Base-by-base conservation (phyloP, 2,113 vertebrate species). In the Harpagus bidentatus region DNA sequence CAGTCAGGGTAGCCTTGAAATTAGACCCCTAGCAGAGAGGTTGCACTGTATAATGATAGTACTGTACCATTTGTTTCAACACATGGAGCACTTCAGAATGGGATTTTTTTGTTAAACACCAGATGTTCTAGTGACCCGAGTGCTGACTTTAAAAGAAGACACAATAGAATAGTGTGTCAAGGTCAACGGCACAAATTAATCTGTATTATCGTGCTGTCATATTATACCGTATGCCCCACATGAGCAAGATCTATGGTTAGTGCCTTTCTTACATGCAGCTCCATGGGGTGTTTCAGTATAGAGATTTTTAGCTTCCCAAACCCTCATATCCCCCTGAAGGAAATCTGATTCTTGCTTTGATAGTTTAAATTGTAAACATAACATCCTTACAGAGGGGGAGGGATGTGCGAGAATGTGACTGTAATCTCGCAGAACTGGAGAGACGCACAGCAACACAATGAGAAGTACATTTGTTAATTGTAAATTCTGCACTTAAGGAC, bases 151-250 rank as follows among this genome's bases (percentile, higher is more conserved):
- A 93, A 92, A 96, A 95, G 90, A 95, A 94, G 65, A 89, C 91
- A 95, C 96, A 95, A 76, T 77, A 88, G 82, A 91, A 82, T 65
- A 65, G 71, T 84, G 93, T 87, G 62, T 95, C 93, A 97, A 96
- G 97, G 97, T 97, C 94, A 96, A 87, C 69, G 82, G 94, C 95
- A 95, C 96, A 97, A 96, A 97, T 97, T 98, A 96, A 96, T 91
- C 94, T 97, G 95, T 95, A 94, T 97, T 97, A 96, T 95, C 63
- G 43, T 86, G 84, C 90, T 96, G 97, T 97, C 97, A 88, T 95
- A 96, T 94, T 93, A 62, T 47, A 53, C 76, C 28, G 50, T 82
- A 86, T 86, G 80, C 79, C 77, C 91, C 71, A 47, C 78, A 93
- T 69, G 95, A 96, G 96, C 86, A 96, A 97, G 97, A 97, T 90